These are phyloP conservation scores for Drosophila simulans DNA, from an alignment of 1,140 invertebrate genomes.

Conservation along the genomic window DNA sequence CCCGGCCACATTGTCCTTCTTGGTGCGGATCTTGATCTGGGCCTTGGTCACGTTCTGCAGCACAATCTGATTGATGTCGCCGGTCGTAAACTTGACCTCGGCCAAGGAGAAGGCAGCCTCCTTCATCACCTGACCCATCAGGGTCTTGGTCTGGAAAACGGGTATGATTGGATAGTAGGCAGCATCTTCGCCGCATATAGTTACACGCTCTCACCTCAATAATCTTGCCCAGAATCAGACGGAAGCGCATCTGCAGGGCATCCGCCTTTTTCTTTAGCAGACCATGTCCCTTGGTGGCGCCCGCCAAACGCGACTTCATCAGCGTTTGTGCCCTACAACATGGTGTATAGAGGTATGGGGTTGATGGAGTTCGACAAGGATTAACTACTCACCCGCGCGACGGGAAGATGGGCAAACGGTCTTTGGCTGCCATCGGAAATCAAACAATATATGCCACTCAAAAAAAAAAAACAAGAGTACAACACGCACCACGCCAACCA, in stretches of 20 bases:
- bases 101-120: conserved; percentile 99
- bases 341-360: too few relatives aligned
- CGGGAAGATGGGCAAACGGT: conserved; percentile 97
- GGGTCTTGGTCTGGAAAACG: conserved; percentile 90
- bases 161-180: background rate
- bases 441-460: conserved; percentile 27
- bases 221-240: conserved; percentile 98
- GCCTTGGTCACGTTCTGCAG: conserved; percentile 99
- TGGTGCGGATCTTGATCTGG: conserved; percentile 98
- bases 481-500: conserved; percentile 41
- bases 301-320: conserved; percentile 95
- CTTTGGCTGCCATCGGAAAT: conserved; percentile 93
- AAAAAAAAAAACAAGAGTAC: conserved; percentile 15
- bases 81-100: conserved; percentile 99
- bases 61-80: conserved; percentile 99
- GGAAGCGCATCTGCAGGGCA: conserved; percentile 98
- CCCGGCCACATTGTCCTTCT: conserved; percentile 99
- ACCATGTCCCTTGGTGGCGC: conserved; percentile 99
- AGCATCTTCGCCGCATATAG: background rate
- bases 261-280: conserved; percentile 99
- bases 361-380: background rate
- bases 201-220: conserved; percentile 91
- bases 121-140: conserved; percentile 99
- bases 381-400: conserved; percentile 95
- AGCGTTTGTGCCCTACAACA: conserved; percentile 88